Evolutionary conservation across 2,888 invertebrate species (phyloP).

Genomic region (Matsumyia berberina): DNA sequence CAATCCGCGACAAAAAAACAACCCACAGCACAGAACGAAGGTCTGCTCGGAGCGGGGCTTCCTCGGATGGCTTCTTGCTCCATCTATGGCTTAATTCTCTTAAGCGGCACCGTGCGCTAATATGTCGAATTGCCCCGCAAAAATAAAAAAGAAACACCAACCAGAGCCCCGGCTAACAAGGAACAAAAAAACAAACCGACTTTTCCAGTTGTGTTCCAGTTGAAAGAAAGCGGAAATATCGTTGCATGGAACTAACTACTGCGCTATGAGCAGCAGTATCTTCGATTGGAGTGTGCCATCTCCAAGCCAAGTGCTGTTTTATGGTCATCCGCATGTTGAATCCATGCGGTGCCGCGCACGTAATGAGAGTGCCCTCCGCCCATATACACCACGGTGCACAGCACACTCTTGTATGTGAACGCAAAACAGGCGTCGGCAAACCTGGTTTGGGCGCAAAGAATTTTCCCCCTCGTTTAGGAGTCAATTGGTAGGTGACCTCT

Average conservation of each 20-base stretch:
- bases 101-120: conserved; percentile 14
- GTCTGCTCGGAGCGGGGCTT: conserved; percentile 9
- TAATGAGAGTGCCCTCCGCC: conserved; percentile 40
- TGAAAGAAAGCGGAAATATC: conserved; percentile 60
- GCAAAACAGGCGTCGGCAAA: not conserved
- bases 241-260: conserved; percentile 38
- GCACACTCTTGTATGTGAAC: conserved; percentile 5
- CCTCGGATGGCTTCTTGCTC: not conserved
- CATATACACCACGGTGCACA: too few relatives aligned
- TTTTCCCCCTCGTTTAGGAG: conserved; percentile 40
- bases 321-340: conserved; percentile 42
- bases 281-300: conserved; percentile 65
- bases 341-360: conserved; percentile 50
- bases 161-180: not conserved
- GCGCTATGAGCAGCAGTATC: conserved; percentile 26
- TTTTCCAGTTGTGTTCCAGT: conserved; percentile 55
- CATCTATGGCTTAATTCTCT: conserved; percentile 28
- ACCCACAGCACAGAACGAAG: conserved; percentile 1
- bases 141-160: not conserved
- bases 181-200: conserved; percentile 23
- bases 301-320: conserved; percentile 43
- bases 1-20: not conserved
- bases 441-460: conserved; percentile 31
- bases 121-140: conserved; percentile 22
- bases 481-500: conserved; percentile 60